Evolutionary conservation across 2,888 invertebrate genomes (phyloP).

Genomic region (Heliconius erato): DNA sequence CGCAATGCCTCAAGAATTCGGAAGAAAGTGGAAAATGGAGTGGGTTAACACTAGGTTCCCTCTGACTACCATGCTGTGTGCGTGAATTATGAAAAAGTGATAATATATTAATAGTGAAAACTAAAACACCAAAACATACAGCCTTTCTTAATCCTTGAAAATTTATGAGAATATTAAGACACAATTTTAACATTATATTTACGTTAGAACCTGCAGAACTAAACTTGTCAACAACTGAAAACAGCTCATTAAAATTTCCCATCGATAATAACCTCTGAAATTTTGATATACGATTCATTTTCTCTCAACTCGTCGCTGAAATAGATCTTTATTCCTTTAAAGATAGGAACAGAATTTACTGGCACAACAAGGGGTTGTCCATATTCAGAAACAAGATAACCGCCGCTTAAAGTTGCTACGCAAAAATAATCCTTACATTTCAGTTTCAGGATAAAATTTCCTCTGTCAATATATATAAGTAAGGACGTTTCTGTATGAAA

Average conservation of each 20-base stretch:
- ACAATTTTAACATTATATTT: constrained; percentile 19
- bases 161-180: neutral
- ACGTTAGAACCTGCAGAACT: constrained; percentile 54
- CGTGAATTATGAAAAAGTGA: no score
- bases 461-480: constrained; percentile 43
- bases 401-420: neutral
- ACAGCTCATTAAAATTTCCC: constrained; percentile 45
- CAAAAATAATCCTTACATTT: constrained; percentile 39
- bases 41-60: no score
- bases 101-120: no score
- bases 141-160: no score
- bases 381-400: constrained; percentile 53
- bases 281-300: constrained; percentile 76
- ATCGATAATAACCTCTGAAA: constrained; percentile 65
- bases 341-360: constrained; percentile 81
- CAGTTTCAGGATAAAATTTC: constrained; percentile 50
- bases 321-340: constrained; percentile 85
- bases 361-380: constrained; percentile 74
- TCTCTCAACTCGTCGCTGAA: constrained; percentile 76
- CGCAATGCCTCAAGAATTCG: no score
- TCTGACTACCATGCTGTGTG: no score
- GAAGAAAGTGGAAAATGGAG: no score
- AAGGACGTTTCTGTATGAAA: constrained; percentile 67
- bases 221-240: constrained; percentile 70
- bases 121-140: no score